Percentiles rank a stretch among this genome's conserved stretches.
Conservation (phyloP, 2,797 vertebrate genomes). For the Karalla daura region DNA sequence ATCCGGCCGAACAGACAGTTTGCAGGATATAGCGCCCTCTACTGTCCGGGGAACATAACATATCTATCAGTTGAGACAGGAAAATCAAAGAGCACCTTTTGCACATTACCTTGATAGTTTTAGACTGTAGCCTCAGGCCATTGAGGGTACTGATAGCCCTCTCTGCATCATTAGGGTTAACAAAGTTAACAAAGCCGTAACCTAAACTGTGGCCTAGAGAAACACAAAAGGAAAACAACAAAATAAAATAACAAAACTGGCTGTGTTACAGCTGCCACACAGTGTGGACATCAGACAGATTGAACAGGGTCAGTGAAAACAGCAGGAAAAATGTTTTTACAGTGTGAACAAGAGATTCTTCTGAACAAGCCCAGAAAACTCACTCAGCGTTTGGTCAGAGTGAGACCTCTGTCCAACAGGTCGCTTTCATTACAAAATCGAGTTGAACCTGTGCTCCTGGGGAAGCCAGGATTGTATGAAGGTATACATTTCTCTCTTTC, state of each 20-base stretch:
- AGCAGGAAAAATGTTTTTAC: not conserved
- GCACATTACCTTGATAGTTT: constrained; percentile 98
- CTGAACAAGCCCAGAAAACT: constrained; percentile 52
- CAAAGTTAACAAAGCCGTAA: constrained; percentile 99
- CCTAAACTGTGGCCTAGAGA: constrained; percentile 98
- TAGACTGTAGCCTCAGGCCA: constrained; percentile 98
- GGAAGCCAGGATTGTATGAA: no score
- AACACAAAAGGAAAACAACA: constrained; percentile 86
- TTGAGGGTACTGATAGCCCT: constrained; percentile 99
- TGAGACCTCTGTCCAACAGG: not conserved
- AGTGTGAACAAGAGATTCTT: not conserved
- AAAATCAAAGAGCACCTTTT: constrained; percentile 81
- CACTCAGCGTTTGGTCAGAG: not conserved
- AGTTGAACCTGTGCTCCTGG: no score
- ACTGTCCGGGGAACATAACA: constrained; percentile 81
- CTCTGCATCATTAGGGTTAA: constrained; percentile 98
- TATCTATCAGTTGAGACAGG: constrained; percentile 80
- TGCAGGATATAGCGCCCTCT: constrained; percentile 71
- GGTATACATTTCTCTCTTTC: not conserved
- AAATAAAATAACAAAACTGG: constrained; percentile 87
- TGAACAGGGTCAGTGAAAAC: constrained; percentile 16
- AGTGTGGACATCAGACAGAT: constrained; percentile 49
- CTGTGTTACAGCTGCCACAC: constrained; percentile 70
- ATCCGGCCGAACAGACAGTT: constrained; percentile 64
- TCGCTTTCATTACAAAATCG: no score